A percentile compares a stretch with the other conserved stretches of the same genome.
These are phyloP conservation scores for Tenualosa thibaudeaui DNA, from an alignment of 2,797 vertebrate genomes.

Conservation along the genomic window DNA sequence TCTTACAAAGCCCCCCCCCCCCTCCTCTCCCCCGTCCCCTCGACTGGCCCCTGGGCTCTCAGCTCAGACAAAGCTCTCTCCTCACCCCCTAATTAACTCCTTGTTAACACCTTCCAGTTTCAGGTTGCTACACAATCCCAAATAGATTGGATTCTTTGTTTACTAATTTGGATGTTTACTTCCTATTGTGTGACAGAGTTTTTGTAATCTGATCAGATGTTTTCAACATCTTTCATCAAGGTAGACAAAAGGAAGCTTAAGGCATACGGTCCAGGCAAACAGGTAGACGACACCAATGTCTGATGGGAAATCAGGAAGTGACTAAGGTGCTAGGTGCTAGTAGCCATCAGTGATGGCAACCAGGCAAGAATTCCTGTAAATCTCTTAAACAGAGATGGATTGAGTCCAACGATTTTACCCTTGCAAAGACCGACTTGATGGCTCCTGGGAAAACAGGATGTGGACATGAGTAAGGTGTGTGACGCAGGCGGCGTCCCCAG, in stretches of 20 bases:
- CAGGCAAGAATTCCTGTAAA: background rate
- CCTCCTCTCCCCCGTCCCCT: no score
- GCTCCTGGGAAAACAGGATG: background rate
- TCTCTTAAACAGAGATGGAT: no score
- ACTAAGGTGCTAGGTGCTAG: background rate
- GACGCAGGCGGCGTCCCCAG: slow-evolving; percentile 20
- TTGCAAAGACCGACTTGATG: background rate
- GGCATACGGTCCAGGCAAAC: background rate
- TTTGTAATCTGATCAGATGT: no score
- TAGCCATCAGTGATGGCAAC: background rate
- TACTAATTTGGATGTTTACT: no score
- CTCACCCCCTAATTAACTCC: no score
- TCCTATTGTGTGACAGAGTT: no score
- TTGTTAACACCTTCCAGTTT: no score
- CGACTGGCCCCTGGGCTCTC: no score
- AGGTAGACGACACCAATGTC: background rate
- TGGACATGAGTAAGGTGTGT: background rate
- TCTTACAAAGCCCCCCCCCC: no score
- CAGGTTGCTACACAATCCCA: no score
- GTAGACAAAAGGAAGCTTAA: background rate
- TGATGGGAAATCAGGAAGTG: slow-evolving; percentile 31
- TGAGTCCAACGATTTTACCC: background rate
- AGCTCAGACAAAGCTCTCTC: no score
- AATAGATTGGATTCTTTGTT: no score
- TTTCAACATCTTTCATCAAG: background rate